Conservation (phyloP, 1,140 invertebrate species). For the Globodera ellingtonae region DNA sequence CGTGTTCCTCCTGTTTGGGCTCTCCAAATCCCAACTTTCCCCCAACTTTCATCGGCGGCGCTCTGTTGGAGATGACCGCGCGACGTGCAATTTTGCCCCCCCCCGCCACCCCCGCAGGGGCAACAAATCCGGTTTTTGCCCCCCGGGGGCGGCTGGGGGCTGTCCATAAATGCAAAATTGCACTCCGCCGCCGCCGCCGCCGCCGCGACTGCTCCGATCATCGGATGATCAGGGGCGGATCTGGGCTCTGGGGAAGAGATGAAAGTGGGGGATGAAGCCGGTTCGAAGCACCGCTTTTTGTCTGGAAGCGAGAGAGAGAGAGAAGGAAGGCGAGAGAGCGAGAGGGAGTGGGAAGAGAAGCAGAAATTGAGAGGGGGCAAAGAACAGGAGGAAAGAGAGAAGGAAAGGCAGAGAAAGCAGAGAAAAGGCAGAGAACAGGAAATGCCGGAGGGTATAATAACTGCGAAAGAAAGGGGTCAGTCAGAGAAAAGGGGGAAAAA, state of each 20-base stretch:
- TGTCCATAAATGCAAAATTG: conserved; percentile 1
- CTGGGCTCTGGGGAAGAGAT: background rate
- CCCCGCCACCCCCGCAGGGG: no score
- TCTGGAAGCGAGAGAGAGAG: background rate
- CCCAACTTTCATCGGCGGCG: no score
- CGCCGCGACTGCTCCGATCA: background rate
- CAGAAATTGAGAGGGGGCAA: background rate
- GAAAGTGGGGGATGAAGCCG: background rate
- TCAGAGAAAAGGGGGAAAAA: no score
- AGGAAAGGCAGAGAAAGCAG: background rate
- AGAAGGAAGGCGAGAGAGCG: background rate
- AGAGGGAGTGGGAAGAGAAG: background rate
- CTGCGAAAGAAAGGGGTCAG: background rate
- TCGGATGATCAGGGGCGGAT: background rate
- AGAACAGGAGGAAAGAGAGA: background rate
- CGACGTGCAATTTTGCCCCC: background rate
- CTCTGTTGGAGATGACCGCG: background rate
- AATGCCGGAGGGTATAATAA: background rate
- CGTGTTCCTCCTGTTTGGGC: background rate
- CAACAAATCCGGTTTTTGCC: background rate
- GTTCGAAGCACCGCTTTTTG: background rate
- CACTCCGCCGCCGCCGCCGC: background rate
- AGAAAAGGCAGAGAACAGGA: background rate
- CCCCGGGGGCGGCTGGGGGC: no score
- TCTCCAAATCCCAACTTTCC: background rate